A percentile compares a stretch with the other conserved stretches of the same genome.
These are phyloP conservation scores for Drosophila simulans DNA, from an alignment of 1,140 invertebrate species.

Conservation along the genomic window DNA sequence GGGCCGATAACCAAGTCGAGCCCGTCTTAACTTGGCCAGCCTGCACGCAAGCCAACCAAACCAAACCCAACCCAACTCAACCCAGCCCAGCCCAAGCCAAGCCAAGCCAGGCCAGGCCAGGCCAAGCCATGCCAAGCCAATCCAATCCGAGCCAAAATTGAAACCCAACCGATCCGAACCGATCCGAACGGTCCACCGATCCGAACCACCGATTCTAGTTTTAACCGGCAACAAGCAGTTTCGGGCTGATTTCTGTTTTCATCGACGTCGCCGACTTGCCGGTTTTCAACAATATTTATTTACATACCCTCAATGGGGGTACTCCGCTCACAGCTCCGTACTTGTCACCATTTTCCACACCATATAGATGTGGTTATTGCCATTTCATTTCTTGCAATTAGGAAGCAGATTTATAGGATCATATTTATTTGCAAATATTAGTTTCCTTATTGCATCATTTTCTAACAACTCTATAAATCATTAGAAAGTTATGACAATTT, in stretches of 20 bases:
- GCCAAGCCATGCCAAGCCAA: constrained; percentile 2
- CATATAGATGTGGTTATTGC: too few species aligned
- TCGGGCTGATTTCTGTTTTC: constrained; percentile 46
- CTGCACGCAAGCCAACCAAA: constrained; percentile 1
- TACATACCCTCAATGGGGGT: constrained; percentile 44
- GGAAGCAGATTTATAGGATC: too few species aligned
- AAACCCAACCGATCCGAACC: constrained; percentile 19
- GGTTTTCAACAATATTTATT: constrained; percentile 68
- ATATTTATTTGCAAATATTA: too few species aligned
- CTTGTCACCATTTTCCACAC: neutral
- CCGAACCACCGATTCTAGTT: constrained; percentile 71
- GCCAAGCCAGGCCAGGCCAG: constrained; percentile 2
- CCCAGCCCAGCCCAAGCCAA: neutral
- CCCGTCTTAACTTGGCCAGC: constrained; percentile 21
- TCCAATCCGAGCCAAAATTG: neutral
- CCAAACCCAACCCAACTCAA: constrained; percentile 7
- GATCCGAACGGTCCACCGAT: constrained; percentile 59
- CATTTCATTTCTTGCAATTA: too few species aligned
- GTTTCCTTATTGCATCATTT: too few species aligned
- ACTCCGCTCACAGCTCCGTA: neutral
- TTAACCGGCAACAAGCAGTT: constrained; percentile 71
- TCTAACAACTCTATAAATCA: too few species aligned
- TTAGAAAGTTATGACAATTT: neutral
- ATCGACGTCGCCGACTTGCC: constrained; percentile 47
- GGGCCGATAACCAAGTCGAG: constrained; percentile 27